Evolutionary conservation across 2,797 vertebrate species (phyloP), one percentile per base, ranked within the genome.

Genomic region (Rhinoraja longicauda): DNA sequence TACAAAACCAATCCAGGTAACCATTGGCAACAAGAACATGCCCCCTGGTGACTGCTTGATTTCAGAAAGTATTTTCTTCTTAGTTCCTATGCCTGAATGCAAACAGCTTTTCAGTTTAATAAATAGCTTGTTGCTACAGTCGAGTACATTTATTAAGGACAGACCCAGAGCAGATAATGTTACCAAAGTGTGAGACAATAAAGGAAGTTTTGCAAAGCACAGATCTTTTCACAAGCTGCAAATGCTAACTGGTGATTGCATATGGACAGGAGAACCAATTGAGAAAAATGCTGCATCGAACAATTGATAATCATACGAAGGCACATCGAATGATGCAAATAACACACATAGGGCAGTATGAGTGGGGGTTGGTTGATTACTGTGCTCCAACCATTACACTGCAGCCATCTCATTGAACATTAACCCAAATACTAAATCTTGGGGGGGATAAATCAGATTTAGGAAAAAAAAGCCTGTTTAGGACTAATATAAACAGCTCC

Each of bases 1-100:
- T 94, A 95, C 95, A 95, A 94, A 95, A 95, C 95, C 94, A 7
- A 93, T 86, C 94, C 95, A 95, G 94, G 95, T 95, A 95, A 94
- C 95, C 95, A 94, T 94, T 95, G 94, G 95, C 95, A 96, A 95
- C 95, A 94, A 93, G 94, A 94, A 94, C 94, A 94, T 93, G 94
- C 94, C 92, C 94, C 95, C 94, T 95, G 92, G 57, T 94, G 94
- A 94, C 93, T 93, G 62, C 70, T 93, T 93, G 94, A 94, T 94
- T 94, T 93, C 95, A 93, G 95, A 94, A 95, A 94, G 94, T 94
- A 93, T 0, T 94, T 95, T 95, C 95, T 94, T 94, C 95, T 95
- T 94, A 95, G 95, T 86, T 93, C 21, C 10, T 94, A 53, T 94
- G 94, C 93, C 57, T 94, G 94, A 94, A 93, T 93, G 86, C 93